Evolutionary conservation across 2,113 vertebrate species (phyloP).

Genomic region (Paedocypris sp.): DNA sequence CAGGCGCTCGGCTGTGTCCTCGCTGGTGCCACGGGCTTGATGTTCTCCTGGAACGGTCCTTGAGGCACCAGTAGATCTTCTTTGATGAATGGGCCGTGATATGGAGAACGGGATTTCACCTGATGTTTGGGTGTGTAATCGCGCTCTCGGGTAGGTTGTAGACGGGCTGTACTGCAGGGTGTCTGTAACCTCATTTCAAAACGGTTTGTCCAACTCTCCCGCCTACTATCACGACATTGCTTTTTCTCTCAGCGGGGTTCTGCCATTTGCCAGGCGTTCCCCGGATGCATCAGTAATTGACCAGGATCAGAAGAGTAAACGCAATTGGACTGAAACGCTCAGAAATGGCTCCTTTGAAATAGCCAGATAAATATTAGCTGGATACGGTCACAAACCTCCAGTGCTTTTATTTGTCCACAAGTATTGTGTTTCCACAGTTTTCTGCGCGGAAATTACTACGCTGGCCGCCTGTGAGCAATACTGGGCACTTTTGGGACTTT

Average conservation of each 20-base stretch:
- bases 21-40: background rate
- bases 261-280: background rate
- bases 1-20: background rate
- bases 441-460: too few relatives aligned
- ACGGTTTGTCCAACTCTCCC: constrained; percentile 8
- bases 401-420: constrained; percentile 18
- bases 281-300: constrained; percentile 17
- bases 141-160: background rate
- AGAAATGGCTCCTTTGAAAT: constrained; percentile 8
- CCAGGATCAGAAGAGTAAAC: constrained; percentile 18
- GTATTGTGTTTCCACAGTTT: too few relatives aligned
- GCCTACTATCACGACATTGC: background rate
- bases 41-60: background rate
- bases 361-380: constrained; percentile 5
- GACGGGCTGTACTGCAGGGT: background rate
- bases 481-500: too few relatives aligned
- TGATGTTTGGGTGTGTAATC: background rate
- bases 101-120: background rate
- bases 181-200: background rate
- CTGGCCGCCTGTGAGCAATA: too few relatives aligned
- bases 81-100: background rate
- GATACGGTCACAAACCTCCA: background rate
- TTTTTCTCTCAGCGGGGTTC: constrained; percentile 6
- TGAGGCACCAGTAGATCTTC: background rate
- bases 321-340: constrained; percentile 14